A percentile compares a stretch with the other conserved stretches of the same genome.
phyloP scores from a whole-genome alignment of 2,888 invertebrate species.

The Temnothorax rugatulus region DNA sequence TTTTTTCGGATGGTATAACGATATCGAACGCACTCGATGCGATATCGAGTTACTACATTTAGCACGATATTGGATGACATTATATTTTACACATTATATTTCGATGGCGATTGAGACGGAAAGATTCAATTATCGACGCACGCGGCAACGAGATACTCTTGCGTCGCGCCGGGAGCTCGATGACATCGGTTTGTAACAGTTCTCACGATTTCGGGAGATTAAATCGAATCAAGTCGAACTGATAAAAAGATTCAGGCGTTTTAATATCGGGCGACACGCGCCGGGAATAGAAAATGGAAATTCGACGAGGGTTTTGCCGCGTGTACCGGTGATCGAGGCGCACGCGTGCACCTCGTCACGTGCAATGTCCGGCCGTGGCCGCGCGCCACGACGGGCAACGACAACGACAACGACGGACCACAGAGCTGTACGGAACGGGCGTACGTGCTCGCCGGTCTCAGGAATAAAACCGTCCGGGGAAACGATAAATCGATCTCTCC shows the following conservation, averaged over 20 bases:
- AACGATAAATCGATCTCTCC: conserved; percentile 62
- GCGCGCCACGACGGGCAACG: neutral
- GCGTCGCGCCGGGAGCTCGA: neutral
- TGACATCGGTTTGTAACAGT: conserved; percentile 20
- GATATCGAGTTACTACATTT: neutral
- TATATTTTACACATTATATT: conserved; percentile 25
- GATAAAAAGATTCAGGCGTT: conserved; percentile 21
- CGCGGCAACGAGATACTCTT: neutral
- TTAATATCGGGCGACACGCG: conserved; percentile 17
- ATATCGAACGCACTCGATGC: neutral
- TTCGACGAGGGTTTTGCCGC: neutral
- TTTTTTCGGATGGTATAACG: neutral
- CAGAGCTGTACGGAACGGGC: neutral
- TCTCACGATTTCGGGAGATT: neutral
- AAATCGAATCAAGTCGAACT: conserved; percentile 16
- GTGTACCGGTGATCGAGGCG: neutral
- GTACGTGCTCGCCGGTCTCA: conserved; percentile 30
- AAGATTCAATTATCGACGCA: conserved; percentile 15
- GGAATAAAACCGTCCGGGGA: conserved; percentile 46
- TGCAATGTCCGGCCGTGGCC: conserved; percentile 10
- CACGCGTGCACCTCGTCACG: conserved; percentile 54
- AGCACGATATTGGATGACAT: conserved; percentile 1
- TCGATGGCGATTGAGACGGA: neutral
- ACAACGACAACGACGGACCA: neutral
- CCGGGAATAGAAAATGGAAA: conserved; percentile 17